Evolutionary conservation across 2,888 invertebrate species (phyloP), one percentile per base, ranked within the genome.

Genomic region (Microplitis deprimator): DNA sequence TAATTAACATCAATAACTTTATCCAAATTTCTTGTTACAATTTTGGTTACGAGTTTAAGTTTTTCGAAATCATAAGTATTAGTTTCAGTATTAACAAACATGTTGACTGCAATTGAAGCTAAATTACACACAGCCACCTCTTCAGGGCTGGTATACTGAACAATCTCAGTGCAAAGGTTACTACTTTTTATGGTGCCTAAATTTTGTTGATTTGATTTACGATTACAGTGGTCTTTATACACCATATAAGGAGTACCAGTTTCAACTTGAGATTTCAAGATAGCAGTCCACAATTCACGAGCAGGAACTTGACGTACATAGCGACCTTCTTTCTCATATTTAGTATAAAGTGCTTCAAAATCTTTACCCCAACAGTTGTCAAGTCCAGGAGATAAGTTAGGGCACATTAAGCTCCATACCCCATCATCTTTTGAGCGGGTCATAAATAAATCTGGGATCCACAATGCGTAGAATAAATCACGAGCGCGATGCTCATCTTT

Each of bases 381-480:
- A 5, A 99, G 92, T 0, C 97, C 97, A 0, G 98, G 98, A 83
- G 95, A 95, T 87, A 97, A 95, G 87, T 96, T 94, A 0, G 99
- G 99, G 87, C 99, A 99, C 98, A 99, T 98, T 16, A 99, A 91
- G 73, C 96, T 96, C 99, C 99, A 99, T 72, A 93, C 92, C 80
- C 91, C 94, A 90, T 98, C 93, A 1, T 92, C 91, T 88, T 97
- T 95, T 0, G 97, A 97, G 71, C 99, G 93, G 89, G 95, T 93
- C 99, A 99, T 99, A 89, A 99, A 99, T 77, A 99, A 92, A 91
- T 99, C 99, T 0, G 99, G 98, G 82, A 99, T 96, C 99, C 99
- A 99, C 40, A 99, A 89, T 0, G 96, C 99, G 89, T 97, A 98
- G 90, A 99, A 99, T 60, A 99, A 91, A 90, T 99, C 99, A 74